A percentile compares a stretch with the other conserved stretches of the same genome.
phyloP scores from a whole-genome alignment of 1,140 invertebrate species.

The Aphaenogaster ashmeadi region DNA sequence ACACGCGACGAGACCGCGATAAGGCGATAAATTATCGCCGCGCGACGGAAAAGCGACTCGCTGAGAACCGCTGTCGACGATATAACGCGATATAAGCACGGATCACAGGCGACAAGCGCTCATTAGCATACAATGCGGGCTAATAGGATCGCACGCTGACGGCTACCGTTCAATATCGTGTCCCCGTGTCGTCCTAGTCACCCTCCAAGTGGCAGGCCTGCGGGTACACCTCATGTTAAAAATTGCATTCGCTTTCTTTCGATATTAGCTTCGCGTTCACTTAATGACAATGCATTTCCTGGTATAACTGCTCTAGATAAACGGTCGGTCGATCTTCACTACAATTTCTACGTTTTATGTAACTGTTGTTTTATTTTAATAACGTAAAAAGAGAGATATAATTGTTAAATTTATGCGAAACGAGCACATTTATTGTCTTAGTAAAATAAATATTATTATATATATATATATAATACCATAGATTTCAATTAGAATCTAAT shows the following conservation, averaged over 20 bases:
- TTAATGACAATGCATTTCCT: background rate
- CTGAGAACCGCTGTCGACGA: conserved; percentile 75
- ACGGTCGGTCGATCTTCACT: background rate
- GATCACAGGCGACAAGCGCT: conserved; percentile 81
- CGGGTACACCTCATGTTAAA: conserved; percentile 50
- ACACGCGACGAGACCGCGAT: background rate
- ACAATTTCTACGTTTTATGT: background rate
- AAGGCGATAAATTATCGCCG: conserved; percentile 41
- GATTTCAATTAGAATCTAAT: too few relatives aligned
- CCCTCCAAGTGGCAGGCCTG: conserved; percentile 32
- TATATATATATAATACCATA: too few relatives aligned
- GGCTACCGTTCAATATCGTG: conserved; percentile 77
- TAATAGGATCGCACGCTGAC: conserved; percentile 84
- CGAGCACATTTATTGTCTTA: background rate
- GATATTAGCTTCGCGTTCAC: background rate
- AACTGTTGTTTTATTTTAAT: background rate
- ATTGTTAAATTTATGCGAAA: background rate
- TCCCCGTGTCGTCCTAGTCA: conserved; percentile 55
- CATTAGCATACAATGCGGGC: conserved; percentile 84
- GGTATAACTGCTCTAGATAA: background rate
- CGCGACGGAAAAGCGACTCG: conserved; percentile 52
- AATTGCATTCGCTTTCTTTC: conserved; percentile 32
- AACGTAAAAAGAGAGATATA: background rate
- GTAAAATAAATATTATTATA: background rate
- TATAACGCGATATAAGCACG: conserved; percentile 79